Percentiles rank a stretch among this genome's conserved stretches.
These are phyloP conservation scores for Sebastiscus tertius DNA, from an alignment of 2,797 vertebrate species.

Conservation along the genomic window DNA sequence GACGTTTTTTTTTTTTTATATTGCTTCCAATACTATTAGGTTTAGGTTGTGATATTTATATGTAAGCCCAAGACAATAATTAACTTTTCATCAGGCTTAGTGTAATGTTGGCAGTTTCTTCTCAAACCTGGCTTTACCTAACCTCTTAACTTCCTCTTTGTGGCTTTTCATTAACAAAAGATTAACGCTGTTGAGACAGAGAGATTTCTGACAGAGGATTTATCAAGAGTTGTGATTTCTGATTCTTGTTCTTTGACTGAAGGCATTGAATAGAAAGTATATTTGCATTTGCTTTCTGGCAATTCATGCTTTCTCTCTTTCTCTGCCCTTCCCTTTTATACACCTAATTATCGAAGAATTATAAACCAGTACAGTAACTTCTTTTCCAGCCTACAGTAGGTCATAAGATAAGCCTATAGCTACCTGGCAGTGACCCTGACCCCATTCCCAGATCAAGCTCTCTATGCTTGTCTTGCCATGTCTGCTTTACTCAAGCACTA, in stretches of 20 bases:
- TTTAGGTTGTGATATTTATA: neutral
- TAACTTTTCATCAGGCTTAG: neutral
- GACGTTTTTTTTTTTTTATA: neutral
- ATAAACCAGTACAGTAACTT: neutral
- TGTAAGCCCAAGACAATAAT: neutral
- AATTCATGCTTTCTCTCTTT: neutral
- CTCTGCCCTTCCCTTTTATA: neutral
- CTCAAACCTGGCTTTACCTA: neutral
- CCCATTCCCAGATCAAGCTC: constrained; percentile 20
- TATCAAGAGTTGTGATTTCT: neutral
- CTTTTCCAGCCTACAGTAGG: neutral
- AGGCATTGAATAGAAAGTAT: neutral
- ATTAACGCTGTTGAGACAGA: neutral
- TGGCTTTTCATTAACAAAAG: neutral
- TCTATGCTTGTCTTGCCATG: constrained; percentile 4
- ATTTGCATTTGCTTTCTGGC: neutral
- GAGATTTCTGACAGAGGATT: neutral
- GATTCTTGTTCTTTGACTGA: neutral
- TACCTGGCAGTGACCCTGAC: constrained; percentile 3
- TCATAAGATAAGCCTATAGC: neutral
- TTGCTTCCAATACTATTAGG: neutral
- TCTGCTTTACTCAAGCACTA: constrained; percentile 7
- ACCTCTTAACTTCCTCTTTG: neutral
- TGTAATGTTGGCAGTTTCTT: neutral
- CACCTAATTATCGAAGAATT: neutral